Percentiles rank a stretch among this genome's conserved stretches.
Evolutionary conservation across 2,888 invertebrate genomes (phyloP).

Genomic region (Teleiodes luculella): DNA sequence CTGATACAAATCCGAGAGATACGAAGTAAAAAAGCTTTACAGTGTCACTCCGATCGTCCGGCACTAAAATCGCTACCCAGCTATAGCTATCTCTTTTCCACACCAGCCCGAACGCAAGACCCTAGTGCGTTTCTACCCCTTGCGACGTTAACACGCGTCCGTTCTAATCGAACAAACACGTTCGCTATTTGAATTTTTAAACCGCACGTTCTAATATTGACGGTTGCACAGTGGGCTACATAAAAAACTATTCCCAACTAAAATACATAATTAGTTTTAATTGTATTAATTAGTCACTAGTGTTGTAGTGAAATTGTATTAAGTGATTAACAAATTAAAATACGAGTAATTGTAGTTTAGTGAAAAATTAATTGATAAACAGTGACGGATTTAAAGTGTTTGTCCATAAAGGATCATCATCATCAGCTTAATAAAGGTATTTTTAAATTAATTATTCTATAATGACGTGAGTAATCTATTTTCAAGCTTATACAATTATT

Average conservation of each 20-base stretch:
- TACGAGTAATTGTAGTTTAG: background rate
- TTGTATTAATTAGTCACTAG: background rate
- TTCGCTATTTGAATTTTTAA: conserved; percentile 33
- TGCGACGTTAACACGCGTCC: conserved; percentile 35
- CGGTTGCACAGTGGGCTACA: background rate
- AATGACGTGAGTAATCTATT: no score
- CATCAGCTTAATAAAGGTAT: no score
- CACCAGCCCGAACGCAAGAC: conserved; percentile 33
- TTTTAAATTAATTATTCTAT: no score
- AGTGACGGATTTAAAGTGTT: background rate
- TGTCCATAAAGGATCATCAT: no score
- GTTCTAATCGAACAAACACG: conserved; percentile 25
- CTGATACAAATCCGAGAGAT: background rate
- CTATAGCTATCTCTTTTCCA: conserved; percentile 41
- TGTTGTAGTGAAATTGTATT: background rate
- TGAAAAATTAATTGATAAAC: background rate
- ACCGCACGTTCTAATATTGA: background rate
- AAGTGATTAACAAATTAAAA: background rate
- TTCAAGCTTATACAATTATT: no score
- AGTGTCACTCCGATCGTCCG: conserved; percentile 15
- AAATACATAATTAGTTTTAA: no score
- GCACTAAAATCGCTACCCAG: conserved; percentile 50
- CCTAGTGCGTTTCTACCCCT: conserved; percentile 55
- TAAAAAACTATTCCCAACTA: background rate
- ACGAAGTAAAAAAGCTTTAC: background rate